Evolutionary conservation across 2,888 invertebrate species (phyloP), one percentile per base, ranked within the genome.

Genomic region (Punctoribates punctum): DNA sequence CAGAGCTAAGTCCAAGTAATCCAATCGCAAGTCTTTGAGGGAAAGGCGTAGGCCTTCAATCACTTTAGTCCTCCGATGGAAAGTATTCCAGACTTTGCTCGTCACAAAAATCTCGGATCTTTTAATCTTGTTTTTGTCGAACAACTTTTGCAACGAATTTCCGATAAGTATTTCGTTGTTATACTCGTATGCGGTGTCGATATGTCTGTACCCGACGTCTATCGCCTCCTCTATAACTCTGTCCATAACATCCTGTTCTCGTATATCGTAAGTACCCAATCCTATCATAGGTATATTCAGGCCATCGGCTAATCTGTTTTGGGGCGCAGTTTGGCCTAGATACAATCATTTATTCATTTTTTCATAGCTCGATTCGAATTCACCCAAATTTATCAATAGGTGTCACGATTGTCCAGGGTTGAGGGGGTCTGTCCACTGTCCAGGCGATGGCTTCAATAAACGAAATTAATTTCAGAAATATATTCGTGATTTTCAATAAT

Each of bases 1-100:
- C 9, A 96, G 86, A 82, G 94, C 96, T 51, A 95, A 86, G 84
- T 96, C 94, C 73, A 96, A 81, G 82, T 96, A 95, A 0, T 89
- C 85, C 0, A 94, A 81, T 8, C 89, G 88, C 17, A 96, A 86
- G 83, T 91, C 88, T 23, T 86, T 84, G n/a, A 96, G 83, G 0
- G 91, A 89, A 75, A 86, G 85, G 81, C 87, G 87, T 27, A 93
- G 84, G 0, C 90, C 90, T 0, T 87, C 86, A 70, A 89, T 87
- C 11, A 95, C 96, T 79, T 91, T 84, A 78, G 92, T 91, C 0
- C 88, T 88, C n/a, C 88, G 88, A 83, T 96, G 96, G 84, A 88
- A 92, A 0, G 92, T 93, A 85, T 94, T 93, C 94, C 95, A 95
- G 3, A 93, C 83, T 87, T 84, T 84, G 72, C 82, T 83, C 27